Percentiles rank a stretch among this genome's conserved stretches.
phyloP scores from a whole-genome alignment of 2,113 vertebrate genomes.

The Misgurnus anguillicaudatus region DNA sequence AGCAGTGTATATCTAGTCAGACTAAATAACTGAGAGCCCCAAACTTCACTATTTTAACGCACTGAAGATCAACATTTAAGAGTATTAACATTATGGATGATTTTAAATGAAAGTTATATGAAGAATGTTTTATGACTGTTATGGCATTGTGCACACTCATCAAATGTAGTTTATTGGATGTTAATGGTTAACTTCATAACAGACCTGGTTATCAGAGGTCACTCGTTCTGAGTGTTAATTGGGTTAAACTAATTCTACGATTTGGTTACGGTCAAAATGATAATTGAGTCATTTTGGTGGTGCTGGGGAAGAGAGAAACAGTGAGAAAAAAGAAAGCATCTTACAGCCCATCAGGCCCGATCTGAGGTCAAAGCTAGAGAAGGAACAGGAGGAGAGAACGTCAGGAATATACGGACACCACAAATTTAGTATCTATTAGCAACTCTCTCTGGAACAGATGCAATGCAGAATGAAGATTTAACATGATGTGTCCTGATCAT shows the following conservation, averaged over 20 bases:
- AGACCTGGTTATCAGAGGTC: conserved; percentile 43
- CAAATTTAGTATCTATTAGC: conserved; percentile 24
- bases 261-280: conserved; percentile 28
- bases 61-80: no score
- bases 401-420: conserved; percentile 47
- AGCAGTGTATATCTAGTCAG: no score
- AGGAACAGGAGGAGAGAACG: conserved; percentile 57
- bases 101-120: conserved; percentile 4
- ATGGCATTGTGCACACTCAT: background rate
- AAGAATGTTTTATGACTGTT: conserved; percentile 13
- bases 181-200: conserved; percentile 44
- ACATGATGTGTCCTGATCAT: background rate
- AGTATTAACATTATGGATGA: background rate
- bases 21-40: no score
- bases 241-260: conserved; percentile 36
- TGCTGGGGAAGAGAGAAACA: conserved; percentile 6
- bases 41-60: no score
- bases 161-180: background rate
- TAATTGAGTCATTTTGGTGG: conserved; percentile 9
- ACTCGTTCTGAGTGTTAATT: conserved; percentile 29
- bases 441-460: background rate
- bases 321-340: conserved; percentile 53
- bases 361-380: conserved; percentile 61
- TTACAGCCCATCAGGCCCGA: conserved; percentile 58
- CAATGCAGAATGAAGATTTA: background rate